These are phyloP conservation scores for Lacerta viridis DNA, from an alignment of 2,797 vertebrate species.

Conservation along the genomic window DNA sequence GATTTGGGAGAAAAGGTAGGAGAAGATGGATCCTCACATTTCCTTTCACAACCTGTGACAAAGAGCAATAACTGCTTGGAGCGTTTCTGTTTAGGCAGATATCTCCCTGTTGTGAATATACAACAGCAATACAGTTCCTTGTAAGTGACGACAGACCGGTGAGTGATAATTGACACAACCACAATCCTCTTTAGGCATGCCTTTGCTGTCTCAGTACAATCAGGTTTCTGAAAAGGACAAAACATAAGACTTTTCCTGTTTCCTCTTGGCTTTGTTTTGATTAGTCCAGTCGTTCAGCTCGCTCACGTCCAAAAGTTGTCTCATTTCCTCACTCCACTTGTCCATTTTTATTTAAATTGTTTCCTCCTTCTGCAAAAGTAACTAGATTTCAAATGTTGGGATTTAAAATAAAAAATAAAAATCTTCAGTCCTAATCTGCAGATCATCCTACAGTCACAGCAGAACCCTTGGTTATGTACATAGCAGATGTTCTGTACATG, in stretches of 20 bases:
- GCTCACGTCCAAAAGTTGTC: background rate
- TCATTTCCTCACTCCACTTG: slow-evolving; percentile 40
- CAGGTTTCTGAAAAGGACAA: slow-evolving; percentile 14
- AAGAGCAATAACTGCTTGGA: background rate
- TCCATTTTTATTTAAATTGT: slow-evolving; percentile 25
- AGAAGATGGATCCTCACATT: background rate
- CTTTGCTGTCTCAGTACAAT: slow-evolving; percentile 21
- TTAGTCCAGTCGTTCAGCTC: slow-evolving; percentile 28
- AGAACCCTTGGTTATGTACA: background rate
- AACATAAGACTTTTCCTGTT: slow-evolving; percentile 13
- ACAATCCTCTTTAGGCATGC: background rate
- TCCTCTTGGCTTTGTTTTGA: slow-evolving; percentile 34
- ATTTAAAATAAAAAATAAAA: background rate
- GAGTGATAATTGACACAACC: slow-evolving; percentile 12
- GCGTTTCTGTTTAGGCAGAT: slow-evolving; percentile 71
- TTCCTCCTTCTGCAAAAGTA: slow-evolving; percentile 8
- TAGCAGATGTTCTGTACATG: background rate
- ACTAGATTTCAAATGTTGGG: background rate
- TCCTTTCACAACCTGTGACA: slow-evolving; percentile 15
- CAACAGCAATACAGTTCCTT: slow-evolving; percentile 49
- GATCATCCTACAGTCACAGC: background rate
- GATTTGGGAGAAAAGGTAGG: background rate
- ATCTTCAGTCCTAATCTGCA: background rate
- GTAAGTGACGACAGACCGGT: slow-evolving; percentile 43
- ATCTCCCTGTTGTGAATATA: slow-evolving; percentile 69